phyloP scores from a whole-genome alignment of 2,888 invertebrate genomes.

The Lochmaea capreae region DNA sequence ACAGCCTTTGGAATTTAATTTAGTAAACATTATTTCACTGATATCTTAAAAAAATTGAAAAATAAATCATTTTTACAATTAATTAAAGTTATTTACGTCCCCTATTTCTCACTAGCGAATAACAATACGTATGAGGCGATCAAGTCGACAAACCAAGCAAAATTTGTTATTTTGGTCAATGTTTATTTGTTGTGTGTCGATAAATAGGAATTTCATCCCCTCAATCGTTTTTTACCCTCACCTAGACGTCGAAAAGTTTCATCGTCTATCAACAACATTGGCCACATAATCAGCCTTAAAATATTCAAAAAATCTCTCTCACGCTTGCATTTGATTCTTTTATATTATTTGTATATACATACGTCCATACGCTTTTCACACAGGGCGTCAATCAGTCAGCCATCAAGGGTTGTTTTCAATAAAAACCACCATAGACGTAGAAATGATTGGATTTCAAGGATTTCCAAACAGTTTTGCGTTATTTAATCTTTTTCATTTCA shows the following conservation, averaged over 20 bases:
- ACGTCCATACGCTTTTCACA: slow-evolving; percentile 33
- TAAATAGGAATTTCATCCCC: neutral
- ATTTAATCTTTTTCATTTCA: neutral
- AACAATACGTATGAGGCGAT: no score
- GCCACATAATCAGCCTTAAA: slow-evolving; percentile 25
- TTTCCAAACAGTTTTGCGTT: neutral
- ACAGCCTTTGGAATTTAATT: neutral
- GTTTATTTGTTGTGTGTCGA: neutral
- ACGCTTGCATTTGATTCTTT: slow-evolving; percentile 25
- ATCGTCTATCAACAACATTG: slow-evolving; percentile 2
- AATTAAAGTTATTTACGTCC: no score
- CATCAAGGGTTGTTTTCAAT: slow-evolving; percentile 34
- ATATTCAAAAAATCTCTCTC: slow-evolving; percentile 32
- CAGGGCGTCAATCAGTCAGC: slow-evolving; percentile 34
- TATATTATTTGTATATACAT: slow-evolving; percentile 12
- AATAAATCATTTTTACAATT: neutral
- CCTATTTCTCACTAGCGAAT: no score
- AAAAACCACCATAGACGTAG: slow-evolving; percentile 20
- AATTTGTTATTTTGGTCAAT: no score
- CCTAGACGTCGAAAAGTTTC: slow-evolving; percentile 1
- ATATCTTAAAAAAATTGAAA: neutral
- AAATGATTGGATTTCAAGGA: neutral
- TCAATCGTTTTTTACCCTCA: neutral
- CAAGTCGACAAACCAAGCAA: no score
- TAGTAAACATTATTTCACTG: neutral